Percentiles rank a stretch among this genome's conserved stretches.
phyloP scores from a whole-genome alignment of 2,888 invertebrate genomes.

The Esperia sulphurella region DNA sequence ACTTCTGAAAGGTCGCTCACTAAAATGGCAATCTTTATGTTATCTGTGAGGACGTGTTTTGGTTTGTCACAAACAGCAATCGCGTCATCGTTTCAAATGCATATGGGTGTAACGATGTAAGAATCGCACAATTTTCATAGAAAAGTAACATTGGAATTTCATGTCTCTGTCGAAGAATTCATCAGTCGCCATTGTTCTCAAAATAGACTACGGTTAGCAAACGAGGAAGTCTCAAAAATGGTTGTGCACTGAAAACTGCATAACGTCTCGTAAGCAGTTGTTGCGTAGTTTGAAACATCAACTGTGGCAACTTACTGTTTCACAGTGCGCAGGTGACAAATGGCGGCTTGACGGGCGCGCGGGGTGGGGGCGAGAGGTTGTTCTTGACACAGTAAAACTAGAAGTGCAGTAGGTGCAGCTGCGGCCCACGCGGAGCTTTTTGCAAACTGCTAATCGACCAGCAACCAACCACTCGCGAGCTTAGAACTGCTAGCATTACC shows the following conservation, averaged over 20 bases:
- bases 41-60: slow-evolving; percentile 57
- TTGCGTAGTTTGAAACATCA: slow-evolving; percentile 33
- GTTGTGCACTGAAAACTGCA: slow-evolving; percentile 25
- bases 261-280: slow-evolving; percentile 24
- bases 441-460: slow-evolving; percentile 51
- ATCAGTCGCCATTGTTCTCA: slow-evolving; percentile 21
- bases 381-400: slow-evolving; percentile 79
- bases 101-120: slow-evolving; percentile 16
- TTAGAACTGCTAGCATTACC: background rate
- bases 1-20: slow-evolving; percentile 65
- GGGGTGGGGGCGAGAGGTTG: slow-evolving; percentile 70
- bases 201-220: slow-evolving; percentile 27
- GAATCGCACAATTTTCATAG: background rate
- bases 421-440: slow-evolving; percentile 73
- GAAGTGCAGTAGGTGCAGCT: slow-evolving; percentile 78
- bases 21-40: slow-evolving; percentile 75
- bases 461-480: slow-evolving; percentile 38
- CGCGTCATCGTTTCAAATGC: slow-evolving; percentile 35
- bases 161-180: slow-evolving; percentile 27
- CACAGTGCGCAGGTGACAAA: slow-evolving; percentile 39
- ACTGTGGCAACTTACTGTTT: slow-evolving; percentile 43
- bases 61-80: slow-evolving; percentile 39
- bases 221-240: slow-evolving; percentile 33
- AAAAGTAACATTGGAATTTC: slow-evolving; percentile 15
- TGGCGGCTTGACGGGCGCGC: slow-evolving; percentile 28